Percentiles rank a stretch among this genome's conserved stretches.
These are phyloP conservation scores for Capreolus pygargus DNA, from an alignment of 2,113 vertebrate genomes.

Conservation along the genomic window DNA sequence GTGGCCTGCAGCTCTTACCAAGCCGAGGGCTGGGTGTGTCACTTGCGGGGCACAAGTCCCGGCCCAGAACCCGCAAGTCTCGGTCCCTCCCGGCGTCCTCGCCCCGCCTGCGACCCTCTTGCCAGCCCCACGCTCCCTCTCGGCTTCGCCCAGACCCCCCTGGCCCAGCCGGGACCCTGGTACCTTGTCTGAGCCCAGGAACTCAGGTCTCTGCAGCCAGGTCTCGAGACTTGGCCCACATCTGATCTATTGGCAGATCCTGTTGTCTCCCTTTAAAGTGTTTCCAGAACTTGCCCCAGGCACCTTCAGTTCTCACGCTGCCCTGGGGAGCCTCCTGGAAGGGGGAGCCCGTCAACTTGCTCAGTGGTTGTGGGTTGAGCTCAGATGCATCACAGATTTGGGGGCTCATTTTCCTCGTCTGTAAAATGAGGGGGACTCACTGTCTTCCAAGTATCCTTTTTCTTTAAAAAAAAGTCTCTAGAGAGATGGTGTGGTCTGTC, in stretches of 20 bases:
- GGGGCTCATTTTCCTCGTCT: background rate
- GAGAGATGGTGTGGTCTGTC: background rate
- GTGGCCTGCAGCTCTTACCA: no score
- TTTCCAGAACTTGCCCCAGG: background rate
- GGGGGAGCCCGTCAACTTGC: background rate
- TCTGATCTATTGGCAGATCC: background rate
- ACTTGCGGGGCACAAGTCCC: rapidly evolving
- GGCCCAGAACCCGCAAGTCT: background rate
- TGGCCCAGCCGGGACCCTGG: background rate
- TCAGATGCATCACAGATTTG: background rate
- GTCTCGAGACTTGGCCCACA: background rate
- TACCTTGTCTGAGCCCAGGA: no score
- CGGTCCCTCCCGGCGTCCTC: background rate
- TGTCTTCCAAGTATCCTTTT: background rate
- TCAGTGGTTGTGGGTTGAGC: background rate
- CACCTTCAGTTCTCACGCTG: background rate
- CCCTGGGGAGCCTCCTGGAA: background rate
- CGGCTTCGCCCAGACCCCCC: background rate
- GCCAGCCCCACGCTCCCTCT: background rate
- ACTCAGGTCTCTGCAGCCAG: background rate
- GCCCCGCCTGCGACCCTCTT: rapidly evolving
- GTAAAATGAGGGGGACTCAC: background rate
- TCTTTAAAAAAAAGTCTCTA: background rate
- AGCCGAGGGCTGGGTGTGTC: rapidly evolving
- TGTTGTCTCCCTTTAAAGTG: background rate